Conservation (phyloP, 2,888 invertebrate genomes). For the Apamea monoglypha region DNA sequence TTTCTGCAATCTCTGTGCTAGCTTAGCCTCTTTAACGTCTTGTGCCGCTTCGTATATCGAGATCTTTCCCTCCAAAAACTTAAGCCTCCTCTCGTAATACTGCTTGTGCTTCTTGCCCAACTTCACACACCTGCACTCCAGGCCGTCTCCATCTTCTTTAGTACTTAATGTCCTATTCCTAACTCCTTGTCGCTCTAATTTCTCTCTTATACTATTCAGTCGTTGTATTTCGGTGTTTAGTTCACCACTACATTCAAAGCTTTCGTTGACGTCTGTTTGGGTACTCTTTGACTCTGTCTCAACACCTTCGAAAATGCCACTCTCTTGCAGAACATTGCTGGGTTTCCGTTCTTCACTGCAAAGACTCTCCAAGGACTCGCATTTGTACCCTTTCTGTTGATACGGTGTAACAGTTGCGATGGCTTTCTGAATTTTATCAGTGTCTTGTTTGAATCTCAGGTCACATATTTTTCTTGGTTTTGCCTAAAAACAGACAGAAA, state of each 20-base stretch:
- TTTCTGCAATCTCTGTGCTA: constrained; percentile 91
- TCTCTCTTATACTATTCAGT: constrained; percentile 91
- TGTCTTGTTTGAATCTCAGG: constrained; percentile 82
- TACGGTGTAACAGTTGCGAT: constrained; percentile 92
- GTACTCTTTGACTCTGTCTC: constrained; percentile 87
- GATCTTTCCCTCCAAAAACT: constrained; percentile 92
- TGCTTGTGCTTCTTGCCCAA: constrained; percentile 91
- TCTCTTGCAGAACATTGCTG: constrained; percentile 92
- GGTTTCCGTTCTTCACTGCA: constrained; percentile 88
- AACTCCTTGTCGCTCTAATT: constrained; percentile 91
- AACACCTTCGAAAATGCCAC: constrained; percentile 93
- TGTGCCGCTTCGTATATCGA: constrained; percentile 92
- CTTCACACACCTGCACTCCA: constrained; percentile 88
- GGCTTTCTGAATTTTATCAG: constrained; percentile 89
- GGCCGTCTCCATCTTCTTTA: constrained; percentile 84
- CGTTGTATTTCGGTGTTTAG: constrained; percentile 91
- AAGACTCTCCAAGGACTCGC: constrained; percentile 86
- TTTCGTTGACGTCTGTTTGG: constrained; percentile 91
- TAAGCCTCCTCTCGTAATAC: constrained; percentile 92
- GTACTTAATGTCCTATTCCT: constrained; percentile 86
- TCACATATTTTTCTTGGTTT: constrained; percentile 87
- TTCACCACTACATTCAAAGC: constrained; percentile 88
- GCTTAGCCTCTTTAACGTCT: constrained; percentile 91
- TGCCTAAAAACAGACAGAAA: constrained; percentile 76
- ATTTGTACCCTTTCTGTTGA: constrained; percentile 87